phyloP scores from a whole-genome alignment of 2,113 vertebrate species.

The Phainopepla nitens region DNA sequence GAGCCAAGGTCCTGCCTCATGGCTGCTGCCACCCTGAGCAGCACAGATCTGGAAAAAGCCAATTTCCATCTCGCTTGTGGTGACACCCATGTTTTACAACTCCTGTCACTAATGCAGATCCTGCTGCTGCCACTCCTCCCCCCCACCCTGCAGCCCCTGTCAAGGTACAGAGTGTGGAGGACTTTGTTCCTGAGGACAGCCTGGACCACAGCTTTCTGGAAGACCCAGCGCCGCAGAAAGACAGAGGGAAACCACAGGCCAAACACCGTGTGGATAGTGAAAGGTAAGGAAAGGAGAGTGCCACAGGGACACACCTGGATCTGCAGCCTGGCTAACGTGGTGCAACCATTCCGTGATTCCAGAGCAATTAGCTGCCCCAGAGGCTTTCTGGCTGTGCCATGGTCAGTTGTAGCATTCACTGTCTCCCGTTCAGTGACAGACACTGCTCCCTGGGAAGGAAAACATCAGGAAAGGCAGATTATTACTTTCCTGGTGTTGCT shows the following conservation, averaged over 20 bases:
- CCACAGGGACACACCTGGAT: background rate
- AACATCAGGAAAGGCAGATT: background rate
- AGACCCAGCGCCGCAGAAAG: conserved; percentile 66
- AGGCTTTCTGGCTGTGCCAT: background rate
- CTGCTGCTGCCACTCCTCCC: background rate
- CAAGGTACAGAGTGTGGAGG: conserved; percentile 84
- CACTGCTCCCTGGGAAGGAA: background rate
- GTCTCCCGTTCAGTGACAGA: background rate
- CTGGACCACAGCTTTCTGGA: conserved; percentile 92
- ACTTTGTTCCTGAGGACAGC: conserved; percentile 89
- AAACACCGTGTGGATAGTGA: conserved; percentile 77
- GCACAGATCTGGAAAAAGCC: background rate
- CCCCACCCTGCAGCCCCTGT: conserved; percentile 24
- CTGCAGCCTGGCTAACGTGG: background rate
- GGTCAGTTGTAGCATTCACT: accelerated
- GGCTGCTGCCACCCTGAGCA: background rate
- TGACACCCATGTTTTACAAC: background rate
- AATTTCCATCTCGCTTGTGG: background rate
- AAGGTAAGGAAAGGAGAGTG: conserved; percentile 71
- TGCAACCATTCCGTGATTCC: background rate
- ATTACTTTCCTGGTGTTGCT: background rate
- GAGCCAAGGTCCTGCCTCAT: background rate
- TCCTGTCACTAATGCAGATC: background rate
- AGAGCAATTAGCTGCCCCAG: background rate
- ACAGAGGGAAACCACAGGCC: conserved; percentile 5